These are phyloP conservation scores for Pseudopodoces humilis DNA, from an alignment of 2,113 vertebrate species.

Conservation along the genomic window DNA sequence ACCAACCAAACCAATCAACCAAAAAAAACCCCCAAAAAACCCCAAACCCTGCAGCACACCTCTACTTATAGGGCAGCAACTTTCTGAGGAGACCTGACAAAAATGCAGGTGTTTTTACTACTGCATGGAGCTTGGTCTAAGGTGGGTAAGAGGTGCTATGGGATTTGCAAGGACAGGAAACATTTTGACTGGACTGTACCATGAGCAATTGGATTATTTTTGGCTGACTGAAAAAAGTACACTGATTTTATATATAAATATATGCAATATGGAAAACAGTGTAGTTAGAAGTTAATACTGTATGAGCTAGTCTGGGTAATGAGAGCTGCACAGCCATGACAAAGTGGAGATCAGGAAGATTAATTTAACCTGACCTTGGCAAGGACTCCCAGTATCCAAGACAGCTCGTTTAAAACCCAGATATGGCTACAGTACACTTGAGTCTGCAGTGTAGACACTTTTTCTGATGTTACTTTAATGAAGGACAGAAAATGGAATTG, in stretches of 20 bases:
- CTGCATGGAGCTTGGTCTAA: neutral
- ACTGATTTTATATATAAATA: neutral
- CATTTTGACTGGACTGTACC: neutral
- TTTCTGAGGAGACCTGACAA: neutral
- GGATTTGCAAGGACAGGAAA: neutral
- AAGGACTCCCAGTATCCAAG: neutral
- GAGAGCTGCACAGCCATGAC: neutral
- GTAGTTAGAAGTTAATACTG: neutral
- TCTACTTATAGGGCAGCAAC: neutral
- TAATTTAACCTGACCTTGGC: constrained; percentile 5
- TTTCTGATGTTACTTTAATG: neutral
- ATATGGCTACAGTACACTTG: neutral
- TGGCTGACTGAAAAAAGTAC: neutral
- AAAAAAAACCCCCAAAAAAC: neutral
- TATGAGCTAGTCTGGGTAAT: neutral
- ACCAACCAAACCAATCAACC: neutral
- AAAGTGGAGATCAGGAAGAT: neutral
- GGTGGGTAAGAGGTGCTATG: neutral
- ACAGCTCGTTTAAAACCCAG: constrained; percentile 14
- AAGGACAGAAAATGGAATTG: neutral
- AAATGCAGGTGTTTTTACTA: neutral
- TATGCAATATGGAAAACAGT: neutral
- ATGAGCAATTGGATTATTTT: neutral
- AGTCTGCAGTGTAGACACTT: neutral
- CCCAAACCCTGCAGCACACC: neutral